phyloP scores from a whole-genome alignment of 2,888 invertebrate species.

The Microctonus brassicae region DNA sequence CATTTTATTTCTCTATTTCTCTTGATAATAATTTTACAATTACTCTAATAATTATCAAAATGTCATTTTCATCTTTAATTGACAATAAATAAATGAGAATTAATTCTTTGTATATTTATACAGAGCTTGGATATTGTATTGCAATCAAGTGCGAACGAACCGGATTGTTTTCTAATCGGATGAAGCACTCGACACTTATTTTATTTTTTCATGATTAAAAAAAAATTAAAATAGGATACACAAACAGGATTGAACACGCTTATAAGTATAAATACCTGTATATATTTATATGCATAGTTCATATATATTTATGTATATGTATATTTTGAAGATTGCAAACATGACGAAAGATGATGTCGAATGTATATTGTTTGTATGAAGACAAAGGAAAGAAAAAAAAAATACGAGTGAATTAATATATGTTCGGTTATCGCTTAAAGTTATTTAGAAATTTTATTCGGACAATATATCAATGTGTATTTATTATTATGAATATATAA shows the following conservation, averaged over 20 bases:
- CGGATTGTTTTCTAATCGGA: conserved; percentile 22
- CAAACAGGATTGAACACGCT: conserved; percentile 21
- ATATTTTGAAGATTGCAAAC: conserved; percentile 5
- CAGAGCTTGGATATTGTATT: not conserved
- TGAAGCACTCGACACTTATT: not conserved
- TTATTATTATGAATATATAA: not conserved
- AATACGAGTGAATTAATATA: not conserved
- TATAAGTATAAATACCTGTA: too few relatives aligned
- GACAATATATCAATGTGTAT: not conserved
- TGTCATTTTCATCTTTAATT: not conserved
- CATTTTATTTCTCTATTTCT: not conserved
- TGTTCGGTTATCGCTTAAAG: not conserved
- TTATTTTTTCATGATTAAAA: conserved; percentile 18
- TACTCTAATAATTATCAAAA: not conserved
- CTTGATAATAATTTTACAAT: not conserved
- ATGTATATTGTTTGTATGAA: not conserved
- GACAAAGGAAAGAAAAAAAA: not conserved
- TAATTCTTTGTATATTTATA: too few relatives aligned
- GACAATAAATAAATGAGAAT: not conserved
- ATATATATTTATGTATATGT: conserved; percentile 5
- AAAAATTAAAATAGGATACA: not conserved
- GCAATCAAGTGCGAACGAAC: not conserved
- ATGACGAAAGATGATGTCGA: not conserved
- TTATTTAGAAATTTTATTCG: not conserved
- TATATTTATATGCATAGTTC: too few relatives aligned